A percentile compares a stretch with the other conserved stretches of the same genome.
Evolutionary conservation across 2,113 vertebrate species (phyloP).

Genomic region (Hippocampus zosterae): DNA sequence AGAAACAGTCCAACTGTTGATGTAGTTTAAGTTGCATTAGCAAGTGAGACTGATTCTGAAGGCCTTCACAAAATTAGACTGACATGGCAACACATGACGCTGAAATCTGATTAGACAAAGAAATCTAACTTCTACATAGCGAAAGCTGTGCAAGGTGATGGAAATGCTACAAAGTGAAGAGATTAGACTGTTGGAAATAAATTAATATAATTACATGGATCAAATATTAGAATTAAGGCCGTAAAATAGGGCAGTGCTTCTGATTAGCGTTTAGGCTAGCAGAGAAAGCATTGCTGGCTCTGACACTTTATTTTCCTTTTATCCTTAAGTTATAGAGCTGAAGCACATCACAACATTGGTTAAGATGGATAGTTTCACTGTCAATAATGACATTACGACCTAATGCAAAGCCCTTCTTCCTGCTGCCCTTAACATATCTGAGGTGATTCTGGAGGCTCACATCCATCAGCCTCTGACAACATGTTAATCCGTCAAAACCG

Average conservation of each 20-base stretch:
- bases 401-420: conserved; percentile 20
- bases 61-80: no score
- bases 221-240: not conserved
- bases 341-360: conserved; percentile 33
- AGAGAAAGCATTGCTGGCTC: not conserved
- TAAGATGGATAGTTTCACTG: conserved; percentile 34
- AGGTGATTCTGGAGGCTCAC: conserved; percentile 38
- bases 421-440: conserved; percentile 43
- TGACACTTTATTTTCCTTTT: not conserved
- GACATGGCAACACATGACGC: no score
- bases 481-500: conserved; percentile 49
- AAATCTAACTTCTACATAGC: no score
- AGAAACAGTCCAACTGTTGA: no score
- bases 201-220: no score
- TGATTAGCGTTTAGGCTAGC: not conserved
- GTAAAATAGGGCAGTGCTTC: not conserved
- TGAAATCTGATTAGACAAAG: no score
- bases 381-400: conserved; percentile 50
- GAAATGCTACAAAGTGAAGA: no score
- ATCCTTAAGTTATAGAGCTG: not conserved
- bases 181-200: no score
- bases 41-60: no score
- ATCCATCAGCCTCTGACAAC: conserved; percentile 59
- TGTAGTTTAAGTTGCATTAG: no score
- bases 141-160: no score